A percentile compares a stretch with the other conserved stretches of the same genome.
phyloP scores from a whole-genome alignment of 2,888 invertebrate species.

The Lasioglossum pauxillum region DNA sequence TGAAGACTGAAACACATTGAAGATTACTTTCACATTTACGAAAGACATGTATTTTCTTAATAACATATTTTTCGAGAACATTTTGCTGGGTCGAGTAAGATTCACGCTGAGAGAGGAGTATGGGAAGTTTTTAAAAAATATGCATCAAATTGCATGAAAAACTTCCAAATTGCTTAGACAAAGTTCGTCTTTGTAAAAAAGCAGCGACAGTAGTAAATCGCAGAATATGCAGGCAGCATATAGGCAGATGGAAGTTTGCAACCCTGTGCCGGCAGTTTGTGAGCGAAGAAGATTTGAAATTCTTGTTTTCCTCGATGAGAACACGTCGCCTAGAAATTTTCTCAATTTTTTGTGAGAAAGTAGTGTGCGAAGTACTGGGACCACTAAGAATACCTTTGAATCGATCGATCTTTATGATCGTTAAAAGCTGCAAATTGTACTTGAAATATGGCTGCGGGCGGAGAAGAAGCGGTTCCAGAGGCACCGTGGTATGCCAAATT shows the following conservation, averaged over 20 bases:
- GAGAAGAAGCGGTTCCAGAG: conserved; percentile 39
- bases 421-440: conserved; percentile 4
- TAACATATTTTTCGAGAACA: neutral
- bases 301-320: conserved; percentile 2
- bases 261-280: neutral
- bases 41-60: neutral
- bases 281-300: conserved; percentile 7
- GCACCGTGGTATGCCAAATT: conserved; percentile 78
- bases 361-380: neutral
- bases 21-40: neutral
- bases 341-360: neutral
- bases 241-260: neutral
- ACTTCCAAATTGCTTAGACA: neutral
- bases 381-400: neutral
- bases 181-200: neutral
- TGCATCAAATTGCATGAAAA: too few relatives aligned
- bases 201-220: neutral
- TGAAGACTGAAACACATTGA: neutral
- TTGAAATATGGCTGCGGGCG: conserved; percentile 64
- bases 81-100: neutral
- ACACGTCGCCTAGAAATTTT: neutral
- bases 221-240: neutral
- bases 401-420: conserved; percentile 59
- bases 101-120: neutral
- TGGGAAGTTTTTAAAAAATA: neutral